These are phyloP conservation scores for Cynopterus sphinx DNA, from an alignment of 2,797 vertebrate genomes.

Conservation along the genomic window DNA sequence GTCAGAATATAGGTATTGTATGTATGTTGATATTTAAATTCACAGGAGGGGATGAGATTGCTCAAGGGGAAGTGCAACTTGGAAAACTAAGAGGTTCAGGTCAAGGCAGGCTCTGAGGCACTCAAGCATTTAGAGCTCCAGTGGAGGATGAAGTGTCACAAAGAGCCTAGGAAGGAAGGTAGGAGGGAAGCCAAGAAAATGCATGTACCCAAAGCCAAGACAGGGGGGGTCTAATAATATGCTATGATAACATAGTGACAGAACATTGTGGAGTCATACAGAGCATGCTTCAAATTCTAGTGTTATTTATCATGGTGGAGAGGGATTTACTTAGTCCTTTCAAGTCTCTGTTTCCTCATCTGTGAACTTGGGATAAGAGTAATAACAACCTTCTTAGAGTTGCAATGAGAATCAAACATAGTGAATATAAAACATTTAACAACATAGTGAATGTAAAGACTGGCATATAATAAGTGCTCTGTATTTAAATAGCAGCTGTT, in stretches of 20 bases:
- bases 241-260: not conserved
- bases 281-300: not conserved
- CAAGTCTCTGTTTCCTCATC: constrained; percentile 7
- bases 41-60: not conserved
- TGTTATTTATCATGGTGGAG: not conserved
- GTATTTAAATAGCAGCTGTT: not conserved
- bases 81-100: not conserved
- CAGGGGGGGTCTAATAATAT: not conserved
- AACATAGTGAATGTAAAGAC: not conserved
- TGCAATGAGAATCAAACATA: not conserved
- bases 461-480: not conserved
- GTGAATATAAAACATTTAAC: not conserved
- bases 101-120: not conserved
- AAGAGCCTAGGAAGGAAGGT: not conserved
- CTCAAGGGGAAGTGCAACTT: not conserved
- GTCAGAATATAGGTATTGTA: not conserved
- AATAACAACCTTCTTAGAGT: not conserved
- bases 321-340: not conserved
- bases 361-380: not conserved
- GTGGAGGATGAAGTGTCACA: not conserved
- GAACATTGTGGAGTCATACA: not conserved
- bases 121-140: not conserved
- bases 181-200: not conserved
- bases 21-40: not conserved
- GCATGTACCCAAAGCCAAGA: not conserved